These are phyloP conservation scores for Actinia tenebrosa DNA, from an alignment of 64 coral and sea anemone species.

Conservation along the genomic window DNA sequence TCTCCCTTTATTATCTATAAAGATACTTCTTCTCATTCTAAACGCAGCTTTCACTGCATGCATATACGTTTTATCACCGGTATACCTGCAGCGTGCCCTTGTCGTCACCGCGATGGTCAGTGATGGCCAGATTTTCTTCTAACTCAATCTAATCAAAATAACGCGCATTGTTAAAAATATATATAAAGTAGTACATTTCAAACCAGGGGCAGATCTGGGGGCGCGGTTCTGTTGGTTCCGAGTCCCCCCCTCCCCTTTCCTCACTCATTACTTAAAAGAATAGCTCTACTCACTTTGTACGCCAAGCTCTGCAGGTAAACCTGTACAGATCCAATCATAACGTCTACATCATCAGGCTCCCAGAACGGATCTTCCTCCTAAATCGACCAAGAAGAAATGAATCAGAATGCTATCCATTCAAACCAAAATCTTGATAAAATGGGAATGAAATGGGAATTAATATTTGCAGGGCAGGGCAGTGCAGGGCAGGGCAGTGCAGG, in stretches of 20 bases:
- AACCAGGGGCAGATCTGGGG: no score
- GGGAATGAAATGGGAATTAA: no score
- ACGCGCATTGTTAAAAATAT: no score
- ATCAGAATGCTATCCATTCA: no score
- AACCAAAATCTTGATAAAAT: no score
- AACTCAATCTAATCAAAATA: slow-evolving; percentile 66
- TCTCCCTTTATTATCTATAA: no score
- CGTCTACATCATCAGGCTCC: slow-evolving; percentile 85
- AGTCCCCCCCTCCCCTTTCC: no score
- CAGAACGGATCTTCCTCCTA: slow-evolving; percentile 91
- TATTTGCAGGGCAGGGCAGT: no score
- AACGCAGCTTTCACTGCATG: background rate
- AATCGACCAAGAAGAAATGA: slow-evolving; percentile 4
- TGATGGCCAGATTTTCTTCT: slow-evolving; percentile 74
- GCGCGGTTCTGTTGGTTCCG: no score
- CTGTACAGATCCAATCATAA: slow-evolving; percentile 69
- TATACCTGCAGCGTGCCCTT: slow-evolving; percentile 67
- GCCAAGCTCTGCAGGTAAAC: slow-evolving; percentile 84
- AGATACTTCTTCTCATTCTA: no score
- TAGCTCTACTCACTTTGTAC: slow-evolving; percentile 43
- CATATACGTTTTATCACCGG: background rate
- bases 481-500: no score
- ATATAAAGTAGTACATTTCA: no score
- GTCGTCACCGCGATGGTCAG: slow-evolving; percentile 79
- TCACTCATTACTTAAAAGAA: background rate